Evolutionary conservation across 2,797 vertebrate genomes (phyloP), one percentile per base, ranked within the genome.

Genomic region (Miichthys miiuy): DNA sequence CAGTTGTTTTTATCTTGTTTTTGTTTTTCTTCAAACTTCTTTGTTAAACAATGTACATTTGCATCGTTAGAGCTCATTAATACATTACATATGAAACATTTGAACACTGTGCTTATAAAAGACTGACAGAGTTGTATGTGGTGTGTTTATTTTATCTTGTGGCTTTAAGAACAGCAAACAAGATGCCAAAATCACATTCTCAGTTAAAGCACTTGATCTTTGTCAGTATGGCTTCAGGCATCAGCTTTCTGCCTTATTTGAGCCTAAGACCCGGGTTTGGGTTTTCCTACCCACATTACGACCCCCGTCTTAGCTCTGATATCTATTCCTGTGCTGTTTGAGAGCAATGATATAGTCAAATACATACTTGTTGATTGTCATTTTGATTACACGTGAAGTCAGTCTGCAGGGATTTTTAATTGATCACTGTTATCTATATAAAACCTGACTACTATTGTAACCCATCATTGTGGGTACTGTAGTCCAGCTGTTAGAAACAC

Each of bases 401-500:
- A 16, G 44, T 52, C 46, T 58, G 30, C 17, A 27, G 16, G 42
- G 11, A 13, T 44, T 27, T 51, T 18, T 2, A 46, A 58, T 67
- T 13, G 17, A 47, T 72, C 5, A 34, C 34, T 23, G 6, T 34
- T 46, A 1, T 55, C 60, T 46, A 0, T 68, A 13, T 56, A 60
- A 56, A 65, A 60, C 55, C n/a, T 12, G 21, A 3, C 27, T n/a
- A 23, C 56, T 25, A 41, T 65, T 56, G 20, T 69, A 38, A 11
- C 18, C 54, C 11, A 34, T 63, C 21, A 52, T n/a, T 30, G 50
- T 68, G 21, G 46, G 30, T 54, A 23, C 12, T 38, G 34, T 38
- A 38, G 34, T 4, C 34, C 34, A 34, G 69, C 64, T 65, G 50
- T 65, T 57, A 16, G 47, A 60, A 69, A n/a, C 30, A 38, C 34